Base-by-base conservation (phyloP, 2,113 vertebrate species). In the Verasper variegatus region DNA sequence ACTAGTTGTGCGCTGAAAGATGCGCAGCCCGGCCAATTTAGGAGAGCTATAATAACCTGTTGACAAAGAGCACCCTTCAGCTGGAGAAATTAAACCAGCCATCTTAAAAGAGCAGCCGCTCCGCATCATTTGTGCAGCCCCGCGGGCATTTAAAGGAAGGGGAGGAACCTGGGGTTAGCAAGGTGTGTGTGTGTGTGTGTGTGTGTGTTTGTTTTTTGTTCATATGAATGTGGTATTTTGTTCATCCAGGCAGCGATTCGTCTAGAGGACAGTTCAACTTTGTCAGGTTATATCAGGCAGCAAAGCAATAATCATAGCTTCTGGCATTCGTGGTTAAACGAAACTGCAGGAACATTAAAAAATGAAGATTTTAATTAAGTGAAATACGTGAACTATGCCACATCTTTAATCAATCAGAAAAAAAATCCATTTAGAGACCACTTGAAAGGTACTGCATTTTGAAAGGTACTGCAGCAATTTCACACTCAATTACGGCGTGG, bases 31-130 rank as follows among this genome's bases (percentile, higher is more conserved):
- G 61, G 71, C 74, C 83, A 51, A 86, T 89, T 90, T 83, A 80
- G 72, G 68, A 75, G 54, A 68, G 80, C 52, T 62, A 49, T 82
- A 87, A 88, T 91, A 89, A 91, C 83, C 83, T 86, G 88, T 84
- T 86, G 89, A 92, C 66, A 82, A 83, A 88, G 74, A 78, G 75
- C 79, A 61, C 58, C 71, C 24, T 77, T 88, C 86, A 78, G 37
- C 64, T 31, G 66, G 80, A 82, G 72, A 83, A 87, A 87, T 91
- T 78, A 89, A 86, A 83, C 35, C 54, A 18, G 68, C 74, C 78
- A 60, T 64, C 58, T 66, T 74, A 74, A 80, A 81, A 75, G 61
- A 87, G 80, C 72, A 79, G 80, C 49, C 20, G 75, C 73, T 85
- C 59, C 2, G 66, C 80, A 71, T 89, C 81, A 82, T 90, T 89